Percentiles rank a stretch among this genome's conserved stretches.
phyloP scores from a whole-genome alignment of 2,797 vertebrate genomes.

The Lindbergichthys nudifrons region DNA sequence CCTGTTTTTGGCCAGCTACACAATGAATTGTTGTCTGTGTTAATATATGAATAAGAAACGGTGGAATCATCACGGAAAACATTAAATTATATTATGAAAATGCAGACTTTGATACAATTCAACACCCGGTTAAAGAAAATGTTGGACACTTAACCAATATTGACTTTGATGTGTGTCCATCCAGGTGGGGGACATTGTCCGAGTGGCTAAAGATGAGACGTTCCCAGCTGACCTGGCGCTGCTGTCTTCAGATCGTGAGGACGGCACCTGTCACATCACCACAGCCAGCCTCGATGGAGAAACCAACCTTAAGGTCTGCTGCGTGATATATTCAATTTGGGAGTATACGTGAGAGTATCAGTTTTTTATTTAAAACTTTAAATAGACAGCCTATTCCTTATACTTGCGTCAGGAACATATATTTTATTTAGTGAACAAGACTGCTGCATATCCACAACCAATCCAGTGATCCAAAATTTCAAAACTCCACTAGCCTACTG shows the following conservation, averaged over 20 bases:
- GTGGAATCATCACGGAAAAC: neutral
- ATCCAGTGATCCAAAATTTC: no score
- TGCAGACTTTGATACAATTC: neutral
- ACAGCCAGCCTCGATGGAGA: slow-evolving; percentile 97
- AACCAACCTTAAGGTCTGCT: slow-evolving; percentile 95
- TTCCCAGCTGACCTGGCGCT: slow-evolving; percentile 96
- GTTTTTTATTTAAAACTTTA: neutral
- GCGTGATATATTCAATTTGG: neutral
- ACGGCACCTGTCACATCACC: slow-evolving; percentile 97
- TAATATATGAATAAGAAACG: no score
- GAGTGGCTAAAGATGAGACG: slow-evolving; percentile 99
- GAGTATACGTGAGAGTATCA: slow-evolving; percentile 1
- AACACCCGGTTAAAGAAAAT: neutral
- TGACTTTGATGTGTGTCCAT: neutral
- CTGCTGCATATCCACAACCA: no score
- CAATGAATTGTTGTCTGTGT: no score
- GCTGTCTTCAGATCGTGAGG: slow-evolving; percentile 92
- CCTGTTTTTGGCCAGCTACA: neutral
- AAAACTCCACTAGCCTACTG: no score
- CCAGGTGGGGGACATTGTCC: slow-evolving; percentile 98
- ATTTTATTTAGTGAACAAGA: neutral
- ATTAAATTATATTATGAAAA: neutral
- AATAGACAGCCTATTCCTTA: neutral
- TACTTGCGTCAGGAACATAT: neutral
- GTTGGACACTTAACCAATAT: neutral